Conservation (phyloP, 2,113 vertebrate genomes). For the Catharus fuscescens region DNA sequence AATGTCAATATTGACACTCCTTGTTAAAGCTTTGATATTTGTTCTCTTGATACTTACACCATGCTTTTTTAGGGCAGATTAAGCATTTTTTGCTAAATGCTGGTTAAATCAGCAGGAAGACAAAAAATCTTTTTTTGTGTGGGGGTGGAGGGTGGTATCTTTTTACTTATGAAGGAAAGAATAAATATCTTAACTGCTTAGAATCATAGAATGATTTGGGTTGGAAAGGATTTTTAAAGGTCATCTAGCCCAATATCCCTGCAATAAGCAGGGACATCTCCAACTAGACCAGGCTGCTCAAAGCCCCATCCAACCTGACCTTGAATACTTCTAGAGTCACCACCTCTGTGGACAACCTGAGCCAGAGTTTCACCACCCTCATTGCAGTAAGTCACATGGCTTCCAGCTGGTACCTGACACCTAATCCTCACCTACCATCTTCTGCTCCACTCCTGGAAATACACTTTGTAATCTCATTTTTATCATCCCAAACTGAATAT, state of each 20-base stretch:
- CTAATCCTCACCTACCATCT: not conserved
- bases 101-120: slow-evolving; percentile 15
- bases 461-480: not conserved
- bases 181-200: not conserved
- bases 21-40: slow-evolving; percentile 61
- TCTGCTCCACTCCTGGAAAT: not conserved
- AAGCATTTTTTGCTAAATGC: slow-evolving; percentile 47
- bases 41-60: slow-evolving; percentile 46
- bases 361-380: not conserved
- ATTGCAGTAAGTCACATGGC: not conserved
- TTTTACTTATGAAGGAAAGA: not conserved
- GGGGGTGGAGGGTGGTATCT: fast-evolving
- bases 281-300: not conserved
- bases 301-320: not conserved
- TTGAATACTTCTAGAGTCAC: not conserved
- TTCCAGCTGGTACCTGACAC: not conserved
- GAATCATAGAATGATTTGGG: not conserved
- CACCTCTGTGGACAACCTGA: not conserved
- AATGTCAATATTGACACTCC: slow-evolving; percentile 64
- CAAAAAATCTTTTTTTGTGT: not conserved
- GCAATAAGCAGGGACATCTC: not conserved
- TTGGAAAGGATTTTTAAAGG: not conserved
- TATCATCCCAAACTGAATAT: not conserved
- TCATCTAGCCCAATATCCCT: not conserved
- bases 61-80: slow-evolving; percentile 34